Percentiles rank a stretch among this genome's conserved stretches.
phyloP scores from a whole-genome alignment of 2,797 vertebrate species.

The Cyclopterus lumpus region DNA sequence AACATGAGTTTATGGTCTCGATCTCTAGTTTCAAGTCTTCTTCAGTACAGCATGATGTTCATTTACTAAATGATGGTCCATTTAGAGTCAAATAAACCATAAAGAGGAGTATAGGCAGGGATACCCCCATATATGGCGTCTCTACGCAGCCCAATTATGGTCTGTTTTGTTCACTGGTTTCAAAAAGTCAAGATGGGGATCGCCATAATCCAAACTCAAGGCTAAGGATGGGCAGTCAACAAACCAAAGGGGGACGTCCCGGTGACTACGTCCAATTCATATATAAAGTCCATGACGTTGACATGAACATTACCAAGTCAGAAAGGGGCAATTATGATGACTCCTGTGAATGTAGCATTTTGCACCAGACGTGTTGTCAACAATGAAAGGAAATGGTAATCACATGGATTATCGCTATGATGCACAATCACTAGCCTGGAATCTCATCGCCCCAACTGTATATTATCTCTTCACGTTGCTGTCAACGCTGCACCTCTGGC shows the following conservation, averaged over 20 bases:
- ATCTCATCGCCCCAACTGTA: background rate
- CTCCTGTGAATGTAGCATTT: background rate
- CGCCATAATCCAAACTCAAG: too few relatives aligned
- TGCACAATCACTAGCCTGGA: constrained; percentile 1
- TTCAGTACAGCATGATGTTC: too few relatives aligned
- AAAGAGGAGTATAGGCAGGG: too few relatives aligned
- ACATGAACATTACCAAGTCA: background rate
- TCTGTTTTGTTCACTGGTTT: too few relatives aligned
- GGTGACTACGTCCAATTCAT: background rate
- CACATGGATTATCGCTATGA: constrained; percentile 7
- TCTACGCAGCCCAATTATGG: too few relatives aligned
- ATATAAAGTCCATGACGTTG: background rate
- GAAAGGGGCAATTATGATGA: background rate
- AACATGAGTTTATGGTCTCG: too few relatives aligned
- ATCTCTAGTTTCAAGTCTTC: too few relatives aligned
- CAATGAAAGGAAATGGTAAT: constrained; percentile 19
- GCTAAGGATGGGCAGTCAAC: background rate
- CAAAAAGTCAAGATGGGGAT: too few relatives aligned
- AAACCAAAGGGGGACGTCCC: background rate
- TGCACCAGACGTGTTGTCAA: background rate
- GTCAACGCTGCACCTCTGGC: constrained; percentile 9
- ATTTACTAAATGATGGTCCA: too few relatives aligned
- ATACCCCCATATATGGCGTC: too few relatives aligned
- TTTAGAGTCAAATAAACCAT: too few relatives aligned
- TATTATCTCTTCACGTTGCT: background rate